Evolutionary conservation across 35 echinoderm and acorn worm species (phyloP).

Genomic region (Ptychodera flava): DNA sequence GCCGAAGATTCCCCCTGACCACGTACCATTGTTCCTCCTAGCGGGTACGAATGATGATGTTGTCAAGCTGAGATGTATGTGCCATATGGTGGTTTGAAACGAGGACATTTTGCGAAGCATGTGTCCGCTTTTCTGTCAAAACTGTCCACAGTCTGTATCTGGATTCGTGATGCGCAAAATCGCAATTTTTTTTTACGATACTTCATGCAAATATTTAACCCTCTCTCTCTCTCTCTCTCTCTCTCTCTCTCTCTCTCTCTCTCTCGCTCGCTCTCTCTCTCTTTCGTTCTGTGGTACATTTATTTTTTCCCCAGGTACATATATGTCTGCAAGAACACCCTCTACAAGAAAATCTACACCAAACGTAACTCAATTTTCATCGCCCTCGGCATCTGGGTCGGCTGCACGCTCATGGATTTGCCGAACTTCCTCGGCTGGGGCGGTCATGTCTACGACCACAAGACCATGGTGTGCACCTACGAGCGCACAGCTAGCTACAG

Average conservation of each 20-base stretch:
- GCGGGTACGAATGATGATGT: no score
- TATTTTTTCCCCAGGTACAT: slow-evolving; percentile 32
- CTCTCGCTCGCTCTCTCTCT: no score
- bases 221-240: not conserved
- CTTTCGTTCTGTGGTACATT: not conserved
- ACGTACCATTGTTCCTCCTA: no score
- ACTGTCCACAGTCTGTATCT: not conserved
- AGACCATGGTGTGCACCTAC: slow-evolving; percentile 78
- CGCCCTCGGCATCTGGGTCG: slow-evolving; percentile 21
- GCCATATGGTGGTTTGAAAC: not conserved
- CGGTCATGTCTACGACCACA: slow-evolving; percentile 48
- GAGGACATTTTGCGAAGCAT: not conserved
- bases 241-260: no score
- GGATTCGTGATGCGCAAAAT: not conserved
- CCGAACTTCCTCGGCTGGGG: slow-evolving; percentile 72
- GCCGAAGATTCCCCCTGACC: no score
- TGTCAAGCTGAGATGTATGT: no score
- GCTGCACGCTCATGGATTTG: slow-evolving; percentile 48
- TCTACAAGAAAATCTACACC: slow-evolving; percentile 52
- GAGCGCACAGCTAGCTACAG: slow-evolving; percentile 48
- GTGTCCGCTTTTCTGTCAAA: not conserved
- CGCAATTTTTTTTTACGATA: not conserved
- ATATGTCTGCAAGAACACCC: slow-evolving; percentile 32
- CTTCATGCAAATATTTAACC: not conserved
- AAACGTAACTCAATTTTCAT: slow-evolving; percentile 21